A percentile compares a stretch with the other conserved stretches of the same genome.
phyloP scores from a whole-genome alignment of 2,797 vertebrate genomes.

The Poliocrania exsul region DNA sequence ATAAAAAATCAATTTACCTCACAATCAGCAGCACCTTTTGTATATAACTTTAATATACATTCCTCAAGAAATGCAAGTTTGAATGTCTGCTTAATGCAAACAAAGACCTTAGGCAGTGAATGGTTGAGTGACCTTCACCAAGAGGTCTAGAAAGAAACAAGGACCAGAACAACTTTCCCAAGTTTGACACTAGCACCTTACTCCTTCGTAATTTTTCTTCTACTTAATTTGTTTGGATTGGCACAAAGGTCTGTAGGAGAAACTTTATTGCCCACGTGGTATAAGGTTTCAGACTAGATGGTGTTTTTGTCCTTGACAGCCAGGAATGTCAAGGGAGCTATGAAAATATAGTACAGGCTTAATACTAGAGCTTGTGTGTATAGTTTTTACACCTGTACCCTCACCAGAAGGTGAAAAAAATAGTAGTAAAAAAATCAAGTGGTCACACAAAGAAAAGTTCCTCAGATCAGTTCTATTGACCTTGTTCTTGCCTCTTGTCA shows the following conservation, averaged over 20 bases:
- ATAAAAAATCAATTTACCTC: slow-evolving; percentile 9
- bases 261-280: neutral
- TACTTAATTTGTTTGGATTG: neutral
- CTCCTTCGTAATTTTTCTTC: neutral
- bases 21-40: neutral
- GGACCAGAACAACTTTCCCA: neutral
- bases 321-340: neutral
- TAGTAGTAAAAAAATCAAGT: neutral
- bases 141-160: neutral
- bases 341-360: neutral
- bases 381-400: neutral
- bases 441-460: neutral
- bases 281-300: neutral
- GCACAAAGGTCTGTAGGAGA: neutral
- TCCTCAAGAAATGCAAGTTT: neutral
- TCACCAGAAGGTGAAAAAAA: neutral
- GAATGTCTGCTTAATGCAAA: neutral
- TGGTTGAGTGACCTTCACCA: neutral
- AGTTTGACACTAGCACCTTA: neutral
- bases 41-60: neutral
- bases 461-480: neutral
- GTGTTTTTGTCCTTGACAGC: neutral
- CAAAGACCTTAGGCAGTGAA: neutral
- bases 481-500: neutral
- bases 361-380: neutral